Conservation (phyloP, 2,888 invertebrate species). For the Aromia moschata region DNA sequence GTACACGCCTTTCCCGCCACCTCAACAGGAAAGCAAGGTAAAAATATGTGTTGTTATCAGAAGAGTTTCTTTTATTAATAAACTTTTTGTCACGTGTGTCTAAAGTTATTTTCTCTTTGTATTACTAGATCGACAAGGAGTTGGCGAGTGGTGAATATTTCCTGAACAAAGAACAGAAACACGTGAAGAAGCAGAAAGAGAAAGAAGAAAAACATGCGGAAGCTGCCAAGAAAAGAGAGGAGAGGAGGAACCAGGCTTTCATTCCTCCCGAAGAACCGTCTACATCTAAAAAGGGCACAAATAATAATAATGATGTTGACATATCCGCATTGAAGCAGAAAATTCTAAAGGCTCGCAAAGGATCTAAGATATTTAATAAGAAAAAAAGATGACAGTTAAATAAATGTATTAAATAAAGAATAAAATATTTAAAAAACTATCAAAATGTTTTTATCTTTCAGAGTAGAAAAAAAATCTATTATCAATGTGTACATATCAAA, state of each 20-base stretch:
- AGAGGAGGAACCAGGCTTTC: slow-evolving; percentile 81
- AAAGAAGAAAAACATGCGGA: slow-evolving; percentile 81
- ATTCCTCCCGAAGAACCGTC: slow-evolving; percentile 82
- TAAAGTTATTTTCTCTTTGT: slow-evolving; percentile 20
- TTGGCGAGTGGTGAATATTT: slow-evolving; percentile 97
- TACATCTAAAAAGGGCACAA: slow-evolving; percentile 47
- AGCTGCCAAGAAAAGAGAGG: slow-evolving; percentile 77
- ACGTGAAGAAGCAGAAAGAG: slow-evolving; percentile 75
- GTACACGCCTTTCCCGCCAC: slow-evolving; percentile 98
- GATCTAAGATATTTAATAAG: slow-evolving; percentile 56
- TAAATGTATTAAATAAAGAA: slow-evolving; percentile 1
- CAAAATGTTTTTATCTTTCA: too few relatives aligned
- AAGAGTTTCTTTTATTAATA: neutral
- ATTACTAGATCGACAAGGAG: slow-evolving; percentile 78
- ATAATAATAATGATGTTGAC: slow-evolving; percentile 67
- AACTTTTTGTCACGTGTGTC: too few relatives aligned
- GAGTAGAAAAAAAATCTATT: too few relatives aligned
- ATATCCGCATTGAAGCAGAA: slow-evolving; percentile 79
- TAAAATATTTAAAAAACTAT: too few relatives aligned
- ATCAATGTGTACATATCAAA: too few relatives aligned
- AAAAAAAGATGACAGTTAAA: slow-evolving; percentile 24
- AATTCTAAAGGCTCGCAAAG: slow-evolving; percentile 73
- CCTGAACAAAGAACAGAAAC: slow-evolving; percentile 85
- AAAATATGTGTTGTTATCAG: neutral
- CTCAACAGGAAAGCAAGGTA: slow-evolving; percentile 89